These are phyloP conservation scores for Meriones psammophilus DNA, from an alignment of 2,797 vertebrate species.

Conservation along the genomic window DNA sequence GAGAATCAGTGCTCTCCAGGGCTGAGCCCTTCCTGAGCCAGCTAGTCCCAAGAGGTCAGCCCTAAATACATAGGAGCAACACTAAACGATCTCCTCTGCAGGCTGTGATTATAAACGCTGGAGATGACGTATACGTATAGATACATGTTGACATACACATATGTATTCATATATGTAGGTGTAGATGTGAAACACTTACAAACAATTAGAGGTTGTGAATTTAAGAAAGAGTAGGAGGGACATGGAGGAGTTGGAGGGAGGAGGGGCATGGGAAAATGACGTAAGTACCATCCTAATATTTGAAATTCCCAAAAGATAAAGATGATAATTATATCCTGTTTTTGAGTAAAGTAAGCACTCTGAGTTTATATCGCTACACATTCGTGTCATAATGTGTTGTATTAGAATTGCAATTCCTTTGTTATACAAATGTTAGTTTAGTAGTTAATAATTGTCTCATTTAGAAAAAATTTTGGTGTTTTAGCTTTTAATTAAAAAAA, in stretches of 20 bases:
- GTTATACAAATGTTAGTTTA: neutral
- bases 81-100: neutral
- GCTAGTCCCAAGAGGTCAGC: neutral
- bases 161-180: neutral
- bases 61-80: neutral
- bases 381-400: neutral
- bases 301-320: neutral
- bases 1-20: neutral
- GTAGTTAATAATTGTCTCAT: conserved; percentile 4
- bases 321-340: neutral
- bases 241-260: neutral
- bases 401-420: neutral
- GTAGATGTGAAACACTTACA: neutral
- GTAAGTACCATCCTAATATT: neutral
- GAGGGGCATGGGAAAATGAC: neutral
- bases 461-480: conserved; percentile 32
- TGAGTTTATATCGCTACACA: neutral
- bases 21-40: neutral
- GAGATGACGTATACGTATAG: neutral
- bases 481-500: conserved; percentile 21
- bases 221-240: neutral
- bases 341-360: conserved; percentile 56
- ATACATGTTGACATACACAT: neutral
- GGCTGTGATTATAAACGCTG: neutral
- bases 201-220: neutral